phyloP scores from a whole-genome alignment of 2,888 invertebrate species.

The Odontocolon sp. region DNA sequence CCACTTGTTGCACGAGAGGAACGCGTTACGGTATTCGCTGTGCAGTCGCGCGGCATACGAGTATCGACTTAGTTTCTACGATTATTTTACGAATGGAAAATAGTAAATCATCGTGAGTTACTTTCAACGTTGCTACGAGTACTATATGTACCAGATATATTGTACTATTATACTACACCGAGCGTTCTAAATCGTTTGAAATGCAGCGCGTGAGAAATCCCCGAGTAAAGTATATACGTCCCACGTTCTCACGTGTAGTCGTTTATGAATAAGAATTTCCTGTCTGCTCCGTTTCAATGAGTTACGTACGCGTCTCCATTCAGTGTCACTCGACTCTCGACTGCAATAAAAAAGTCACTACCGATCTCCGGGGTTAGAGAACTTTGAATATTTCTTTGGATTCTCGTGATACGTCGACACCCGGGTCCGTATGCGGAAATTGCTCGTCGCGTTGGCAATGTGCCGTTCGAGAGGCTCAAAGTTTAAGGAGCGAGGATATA shows the following conservation, averaged over 20 bases:
- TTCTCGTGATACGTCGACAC: too few species aligned
- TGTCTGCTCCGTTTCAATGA: constrained; percentile 34
- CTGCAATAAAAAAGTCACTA: background rate
- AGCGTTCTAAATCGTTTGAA: background rate
- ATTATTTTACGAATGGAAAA: background rate
- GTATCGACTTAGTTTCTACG: constrained; percentile 2
- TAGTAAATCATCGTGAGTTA: background rate
- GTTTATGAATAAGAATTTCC: constrained; percentile 8
- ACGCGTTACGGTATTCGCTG: constrained; percentile 2
- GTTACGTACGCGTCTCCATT: constrained; percentile 10
- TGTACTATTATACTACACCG: background rate
- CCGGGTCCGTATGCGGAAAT: background rate
- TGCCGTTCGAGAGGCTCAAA: background rate
- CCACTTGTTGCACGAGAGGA: constrained; percentile 64
- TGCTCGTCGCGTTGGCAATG: background rate
- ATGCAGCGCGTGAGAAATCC: constrained; percentile 22
- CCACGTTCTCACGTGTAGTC: constrained; percentile 9
- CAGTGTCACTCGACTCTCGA: background rate
- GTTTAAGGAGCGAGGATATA: background rate
- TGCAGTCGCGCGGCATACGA: constrained; percentile 1
- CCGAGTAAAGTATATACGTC: background rate
- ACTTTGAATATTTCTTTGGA: background rate
- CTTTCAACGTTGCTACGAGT: background rate
- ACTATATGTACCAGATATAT: background rate
- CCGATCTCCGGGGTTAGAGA: background rate